Evolutionary conservation across 2,113 vertebrate species (phyloP), one percentile per base, ranked within the genome.

Genomic region (Clarias macrocephalus): DNA sequence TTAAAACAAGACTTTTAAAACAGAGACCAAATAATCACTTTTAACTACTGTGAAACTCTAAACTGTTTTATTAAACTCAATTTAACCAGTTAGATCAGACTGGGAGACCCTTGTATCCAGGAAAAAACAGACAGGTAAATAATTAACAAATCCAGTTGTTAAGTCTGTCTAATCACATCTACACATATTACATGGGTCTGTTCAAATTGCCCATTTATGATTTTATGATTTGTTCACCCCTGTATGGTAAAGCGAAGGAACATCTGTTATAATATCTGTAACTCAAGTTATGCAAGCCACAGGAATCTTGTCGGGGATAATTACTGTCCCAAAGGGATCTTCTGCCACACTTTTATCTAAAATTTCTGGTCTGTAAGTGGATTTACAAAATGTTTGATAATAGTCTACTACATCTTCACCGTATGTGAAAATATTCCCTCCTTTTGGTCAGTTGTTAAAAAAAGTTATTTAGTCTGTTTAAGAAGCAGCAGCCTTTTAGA

Each of bases 381-480:
- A 76, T 88, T 88, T 81, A 37, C 66, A 30, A 12, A 30, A 19
- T 56, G 42, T 86, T 52, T 83, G 66, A 83, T 65, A 88, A 88
- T 89, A 89, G 83, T 28, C 83, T 52, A 23, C 21, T 6, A 52
- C 77, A 75, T 93, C 88, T 93, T 91, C 88, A 88, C 92, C 85
- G 60, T 94, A 92, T 92, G 92, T 93, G 91, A 89, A 33, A 63
- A 81, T 82, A 80, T 90, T 59, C 56, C 66, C 11, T 23, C 21
- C 3, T 33, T 86, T 86, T 79, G n/a, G 52, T 56, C 15, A 82
- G 65, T 82, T 86, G 65, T 66, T 84, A 83, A 75, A 83, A 85
- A 81, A 70, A 87, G 83, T 88, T 87, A 33, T 91, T 93, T 92
- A 88, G 82, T 86, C 87, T 89, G 88, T 88, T 88, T 92, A 92